Percentiles rank a stretch among this genome's conserved stretches.
Evolutionary conservation across 1,140 invertebrate species (phyloP).

Genomic region (Drosophila arawakana): DNA sequence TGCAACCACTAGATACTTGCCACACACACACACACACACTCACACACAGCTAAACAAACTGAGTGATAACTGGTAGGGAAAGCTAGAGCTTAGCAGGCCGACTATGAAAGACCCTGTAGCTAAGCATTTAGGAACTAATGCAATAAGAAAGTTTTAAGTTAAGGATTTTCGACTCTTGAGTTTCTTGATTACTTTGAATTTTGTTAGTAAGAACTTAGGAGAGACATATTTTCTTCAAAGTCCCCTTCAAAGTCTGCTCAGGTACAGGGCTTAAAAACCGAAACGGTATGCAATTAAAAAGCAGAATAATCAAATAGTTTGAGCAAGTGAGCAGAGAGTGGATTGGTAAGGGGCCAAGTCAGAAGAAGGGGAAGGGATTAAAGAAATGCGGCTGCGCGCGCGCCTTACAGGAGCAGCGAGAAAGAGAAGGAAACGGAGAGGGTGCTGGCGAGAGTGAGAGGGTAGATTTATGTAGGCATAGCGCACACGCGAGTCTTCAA

Average conservation of each 20-base stretch:
- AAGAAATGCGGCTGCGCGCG: slow-evolving; percentile 30
- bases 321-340: background rate
- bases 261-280: slow-evolving; percentile 1
- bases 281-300: slow-evolving; percentile 48
- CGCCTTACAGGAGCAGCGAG: slow-evolving; percentile 22
- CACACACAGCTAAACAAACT: background rate
- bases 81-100: too few species aligned
- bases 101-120: too few species aligned
- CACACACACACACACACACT: slow-evolving; percentile 18
- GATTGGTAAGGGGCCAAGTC: background rate
- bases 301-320: slow-evolving; percentile 30
- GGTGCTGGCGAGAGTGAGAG: background rate
- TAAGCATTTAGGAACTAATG: too few species aligned
- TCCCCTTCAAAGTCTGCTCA: too few species aligned
- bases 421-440: too few species aligned
- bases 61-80: slow-evolving; percentile 30
- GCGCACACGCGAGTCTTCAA: slow-evolving; percentile 79
- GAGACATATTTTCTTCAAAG: too few species aligned
- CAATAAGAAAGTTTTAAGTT: too few species aligned
- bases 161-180: too few species aligned
- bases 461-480: slow-evolving; percentile 61
- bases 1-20: slow-evolving; percentile 24
- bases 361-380: background rate
- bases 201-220: too few species aligned
- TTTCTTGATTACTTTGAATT: too few species aligned